phyloP scores from a whole-genome alignment of 2,888 invertebrate genomes.

The Lasioglossum figueresi region DNA sequence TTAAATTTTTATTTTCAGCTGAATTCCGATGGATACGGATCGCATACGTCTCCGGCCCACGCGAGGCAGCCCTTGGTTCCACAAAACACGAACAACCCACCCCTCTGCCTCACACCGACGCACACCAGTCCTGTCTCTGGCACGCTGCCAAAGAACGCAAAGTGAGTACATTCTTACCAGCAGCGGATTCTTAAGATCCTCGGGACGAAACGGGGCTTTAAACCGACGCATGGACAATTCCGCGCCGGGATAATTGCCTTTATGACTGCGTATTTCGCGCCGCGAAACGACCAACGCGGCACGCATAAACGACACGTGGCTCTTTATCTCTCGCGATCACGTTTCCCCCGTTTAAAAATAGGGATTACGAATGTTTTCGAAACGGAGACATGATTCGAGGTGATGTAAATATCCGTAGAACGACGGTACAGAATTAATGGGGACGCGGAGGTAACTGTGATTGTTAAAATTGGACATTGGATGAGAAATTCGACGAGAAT shows the following conservation, averaged over 20 bases:
- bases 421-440: background rate
- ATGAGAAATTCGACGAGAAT: background rate
- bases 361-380: background rate
- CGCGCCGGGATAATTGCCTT: slow-evolving; percentile 39
- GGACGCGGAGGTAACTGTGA: background rate
- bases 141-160: slow-evolving; percentile 92
- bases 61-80: slow-evolving; percentile 91
- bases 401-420: background rate
- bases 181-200: slow-evolving; percentile 54
- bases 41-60: slow-evolving; percentile 92
- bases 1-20: slow-evolving; percentile 85
- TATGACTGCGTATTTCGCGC: slow-evolving; percentile 5
- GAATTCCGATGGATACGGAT: slow-evolving; percentile 94
- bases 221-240: slow-evolving; percentile 5
- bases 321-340: slow-evolving; percentile 10
- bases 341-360: slow-evolving; percentile 29
- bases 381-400: background rate
- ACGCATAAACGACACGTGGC: slow-evolving; percentile 30
- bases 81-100: slow-evolving; percentile 86
- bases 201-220: slow-evolving; percentile 10
- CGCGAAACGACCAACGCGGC: slow-evolving; percentile 4
- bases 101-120: slow-evolving; percentile 81
- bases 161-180: slow-evolving; percentile 87
- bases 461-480: background rate
- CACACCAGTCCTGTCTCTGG: slow-evolving; percentile 85